Base-by-base conservation (phyloP, 2,797 vertebrate species). In the Lateolabrax maculatus region DNA sequence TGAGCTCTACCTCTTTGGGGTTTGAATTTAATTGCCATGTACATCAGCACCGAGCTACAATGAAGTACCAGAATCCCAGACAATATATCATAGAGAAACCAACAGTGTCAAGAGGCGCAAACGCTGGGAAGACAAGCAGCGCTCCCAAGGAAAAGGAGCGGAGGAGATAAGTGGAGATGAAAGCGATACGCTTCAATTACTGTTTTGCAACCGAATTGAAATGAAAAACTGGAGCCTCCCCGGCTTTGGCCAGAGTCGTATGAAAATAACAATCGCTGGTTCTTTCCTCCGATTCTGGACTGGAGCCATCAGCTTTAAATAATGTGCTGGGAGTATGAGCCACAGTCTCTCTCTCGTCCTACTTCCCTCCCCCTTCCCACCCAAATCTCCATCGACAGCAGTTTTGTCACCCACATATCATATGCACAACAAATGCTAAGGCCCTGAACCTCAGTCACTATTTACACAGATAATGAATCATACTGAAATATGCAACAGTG, bases 11-110 rank as follows among this genome's bases (percentile, higher is more conserved):
- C 81, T 90, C 89, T 92, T 90, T 84, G 81, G 85, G 87, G 84
- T 86, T 93, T 84, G 85, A 87, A 87, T 93, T 92, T 94, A 94
- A 94, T 94, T 94, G 91, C 90, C 71, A 86, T 89, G 89, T 91
- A 91, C 91, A 92, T 94, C 90, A 86, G 85, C 84, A 63, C 49
- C 18, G 31, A 81, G 81, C 83, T 77, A 89, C 89, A 84, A 91
- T 83, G 88, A 92, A 86, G 78, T 69, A 87, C 76, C 71, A 80
- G 79, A 79, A 89, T 88, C 79, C 76, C 58, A 86, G 87, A 92
- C 89, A 90, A 93, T 91, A 90, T 81, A 92, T 94, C 87, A 92
- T 68, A 87, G 82, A 84, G 82, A 88, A 92, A 92, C 89, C 90
- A 90, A 91, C 90, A 90, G 86, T 87, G 89, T 91, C 87, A 82